Conservation (phyloP, 2,888 invertebrate genomes). For the Macaria notata region DNA sequence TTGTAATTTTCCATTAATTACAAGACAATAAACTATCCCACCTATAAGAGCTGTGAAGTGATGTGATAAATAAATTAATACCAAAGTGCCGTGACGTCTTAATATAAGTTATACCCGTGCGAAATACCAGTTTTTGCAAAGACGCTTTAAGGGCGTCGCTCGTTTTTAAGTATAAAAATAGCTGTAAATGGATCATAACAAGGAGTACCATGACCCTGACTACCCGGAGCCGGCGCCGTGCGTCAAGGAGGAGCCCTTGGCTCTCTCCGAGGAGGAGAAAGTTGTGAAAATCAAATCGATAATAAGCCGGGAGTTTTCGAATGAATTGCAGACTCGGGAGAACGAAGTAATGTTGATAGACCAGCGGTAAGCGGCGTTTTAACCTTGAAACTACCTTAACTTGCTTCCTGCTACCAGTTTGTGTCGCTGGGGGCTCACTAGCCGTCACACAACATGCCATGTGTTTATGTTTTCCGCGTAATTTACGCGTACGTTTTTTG, state of each 20-base stretch:
- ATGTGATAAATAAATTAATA: conserved; percentile 47
- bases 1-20: conserved; percentile 38
- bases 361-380: conserved; percentile 75
- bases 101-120: conserved; percentile 29
- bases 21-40: conserved; percentile 38
- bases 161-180: conserved; percentile 45
- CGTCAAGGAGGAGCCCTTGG: conserved; percentile 50
- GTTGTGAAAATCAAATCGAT: conserved; percentile 82
- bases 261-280: conserved; percentile 63
- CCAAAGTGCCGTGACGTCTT: conserved; percentile 39
- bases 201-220: conserved; percentile 84
- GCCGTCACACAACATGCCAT: conserved; percentile 16
- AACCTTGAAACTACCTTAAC: conserved; percentile 18
- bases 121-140: conserved; percentile 39
- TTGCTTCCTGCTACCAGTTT: conserved; percentile 1
- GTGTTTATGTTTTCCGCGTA: conserved; percentile 20
- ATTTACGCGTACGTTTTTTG: conserved; percentile 15
- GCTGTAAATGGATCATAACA: conserved; percentile 63
- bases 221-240: conserved; percentile 64
- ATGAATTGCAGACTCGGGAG: conserved; percentile 86
- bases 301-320: conserved; percentile 87
- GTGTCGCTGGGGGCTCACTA: neutral
- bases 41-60: conserved; percentile 47
- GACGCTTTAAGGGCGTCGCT: conserved; percentile 55
- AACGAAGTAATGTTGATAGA: conserved; percentile 88